phyloP scores from a whole-genome alignment of 2,113 vertebrate species.

The Corythaeola cristata region DNA sequence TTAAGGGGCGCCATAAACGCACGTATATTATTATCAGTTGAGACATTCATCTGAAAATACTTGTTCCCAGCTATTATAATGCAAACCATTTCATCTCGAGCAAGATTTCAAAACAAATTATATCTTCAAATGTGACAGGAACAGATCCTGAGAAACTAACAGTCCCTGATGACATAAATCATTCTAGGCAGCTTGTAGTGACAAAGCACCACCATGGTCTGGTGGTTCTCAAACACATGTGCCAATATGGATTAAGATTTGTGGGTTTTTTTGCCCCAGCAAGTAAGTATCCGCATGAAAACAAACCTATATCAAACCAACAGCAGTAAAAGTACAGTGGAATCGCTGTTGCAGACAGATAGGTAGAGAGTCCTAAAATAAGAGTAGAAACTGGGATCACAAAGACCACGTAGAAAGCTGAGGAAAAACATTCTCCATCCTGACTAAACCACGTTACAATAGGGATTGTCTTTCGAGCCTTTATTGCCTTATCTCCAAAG shows the following conservation, averaged over 20 bases:
- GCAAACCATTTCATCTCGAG: neutral
- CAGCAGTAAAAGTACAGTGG: neutral
- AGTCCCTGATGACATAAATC: neutral
- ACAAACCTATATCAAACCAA: neutral
- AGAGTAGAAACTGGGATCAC: neutral
- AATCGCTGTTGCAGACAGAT: neutral
- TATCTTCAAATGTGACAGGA: neutral
- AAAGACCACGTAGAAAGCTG: neutral
- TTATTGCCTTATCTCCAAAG: neutral
- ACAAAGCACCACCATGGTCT: neutral
- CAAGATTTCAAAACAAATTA: neutral
- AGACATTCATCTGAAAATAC: neutral
- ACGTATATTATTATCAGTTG: neutral
- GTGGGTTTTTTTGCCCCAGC: neutral
- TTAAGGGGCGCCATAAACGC: neutral
- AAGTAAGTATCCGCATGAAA: neutral
- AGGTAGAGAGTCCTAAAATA: neutral
- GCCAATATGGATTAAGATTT: neutral
- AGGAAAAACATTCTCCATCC: neutral
- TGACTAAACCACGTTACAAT: neutral
- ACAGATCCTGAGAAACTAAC: neutral
- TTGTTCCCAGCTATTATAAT: neutral
- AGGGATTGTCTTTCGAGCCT: neutral
- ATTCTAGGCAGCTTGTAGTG: neutral
- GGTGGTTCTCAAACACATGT: neutral